Base-by-base conservation (phyloP, 2,888 invertebrate species). In the Imbricaverruca yamaguchii region DNA sequence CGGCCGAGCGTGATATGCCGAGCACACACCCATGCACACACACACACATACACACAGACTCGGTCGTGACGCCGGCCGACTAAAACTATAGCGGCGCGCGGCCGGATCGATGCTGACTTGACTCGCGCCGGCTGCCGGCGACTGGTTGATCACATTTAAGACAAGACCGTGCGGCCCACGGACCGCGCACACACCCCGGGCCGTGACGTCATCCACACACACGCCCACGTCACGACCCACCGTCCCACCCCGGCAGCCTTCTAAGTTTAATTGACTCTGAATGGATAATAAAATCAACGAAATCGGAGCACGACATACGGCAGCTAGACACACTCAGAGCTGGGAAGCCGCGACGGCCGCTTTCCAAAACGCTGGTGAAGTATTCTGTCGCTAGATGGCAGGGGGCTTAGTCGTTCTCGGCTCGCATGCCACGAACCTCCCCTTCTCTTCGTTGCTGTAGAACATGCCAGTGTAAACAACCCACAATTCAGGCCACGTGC, bases 251-350 rank as follows among this genome's bases (percentile, higher is more conserved):
- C 61, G 61, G 18, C 61, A 18, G 61, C 61, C 61, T 8, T 18
- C 67, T 67, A 74, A 39, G 23, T 53, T 74, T 74, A 7, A 53
- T 13, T 53, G 53, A 74, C 74, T 59, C 15, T 74, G 74, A 74
- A 53, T 53, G 18, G 39, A 53, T 74, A 69, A 53, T 53, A 74
- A 11, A 74, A 74, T 74, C 74, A 74, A 74, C 74, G 13, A 74
- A 74, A 74, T 21, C 74, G 15, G 10, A 39, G 74, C 25, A 74
- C 74, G 53, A 74, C 23, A 53, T 13, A n/a, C 74, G 23, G 8
- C 53, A 74, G 53, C 74, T 53, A 74, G 53, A 74, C 74, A 74
- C 74, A 25, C 53, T 21, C 74, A 25, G 39, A 53, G 18, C 12
- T 8, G 15, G 74, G 74, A 7, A 39, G 74, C 11, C 53, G 18